Conservation (phyloP, 1,140 invertebrate genomes). For the Drosophila erecta region DNA sequence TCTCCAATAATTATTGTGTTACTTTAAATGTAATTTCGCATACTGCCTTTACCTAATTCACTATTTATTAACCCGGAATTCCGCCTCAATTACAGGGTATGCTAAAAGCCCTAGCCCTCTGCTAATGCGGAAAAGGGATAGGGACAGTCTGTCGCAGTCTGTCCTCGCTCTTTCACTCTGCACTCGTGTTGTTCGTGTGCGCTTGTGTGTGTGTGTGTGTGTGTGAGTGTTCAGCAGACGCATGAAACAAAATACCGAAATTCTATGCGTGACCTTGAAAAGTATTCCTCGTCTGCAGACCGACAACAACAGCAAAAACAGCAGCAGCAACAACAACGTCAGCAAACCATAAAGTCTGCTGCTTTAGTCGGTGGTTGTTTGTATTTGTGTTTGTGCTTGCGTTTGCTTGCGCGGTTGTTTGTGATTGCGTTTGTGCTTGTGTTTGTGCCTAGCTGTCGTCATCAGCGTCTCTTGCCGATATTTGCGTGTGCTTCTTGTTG, state of each 20-base stretch:
- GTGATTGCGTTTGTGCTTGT: constrained; percentile 30
- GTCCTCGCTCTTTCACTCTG: constrained; percentile 2
- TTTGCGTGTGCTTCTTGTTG: constrained; percentile 59
- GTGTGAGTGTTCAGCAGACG: constrained; percentile 57
- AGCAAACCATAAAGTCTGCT: constrained; percentile 52
- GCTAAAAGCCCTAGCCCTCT: constrained; percentile 69
- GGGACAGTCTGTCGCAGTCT: constrained; percentile 49
- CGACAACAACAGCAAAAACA: constrained; percentile 28
- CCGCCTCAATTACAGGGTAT: constrained; percentile 9
- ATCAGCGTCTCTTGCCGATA: constrained; percentile 40
- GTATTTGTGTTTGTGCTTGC: constrained; percentile 42
- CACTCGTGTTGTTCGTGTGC: constrained; percentile 6
- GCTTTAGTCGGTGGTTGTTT: constrained; percentile 71
- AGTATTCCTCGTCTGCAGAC: constrained; percentile 73
- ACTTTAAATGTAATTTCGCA: neutral
- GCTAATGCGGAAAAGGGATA: constrained; percentile 49
- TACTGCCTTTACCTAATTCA: neutral
- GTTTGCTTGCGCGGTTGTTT: constrained; percentile 55
- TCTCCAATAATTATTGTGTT: no score
- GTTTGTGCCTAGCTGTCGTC: constrained; percentile 43
- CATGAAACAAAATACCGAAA: constrained; percentile 82
- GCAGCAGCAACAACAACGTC: constrained; percentile 16
- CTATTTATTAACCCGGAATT: no score
- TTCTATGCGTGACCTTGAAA: constrained; percentile 83
- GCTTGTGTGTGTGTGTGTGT: constrained; percentile 27